These are phyloP conservation scores for Eriocheir sinensis DNA, from an alignment of 1,140 invertebrate species.

Conservation along the genomic window DNA sequence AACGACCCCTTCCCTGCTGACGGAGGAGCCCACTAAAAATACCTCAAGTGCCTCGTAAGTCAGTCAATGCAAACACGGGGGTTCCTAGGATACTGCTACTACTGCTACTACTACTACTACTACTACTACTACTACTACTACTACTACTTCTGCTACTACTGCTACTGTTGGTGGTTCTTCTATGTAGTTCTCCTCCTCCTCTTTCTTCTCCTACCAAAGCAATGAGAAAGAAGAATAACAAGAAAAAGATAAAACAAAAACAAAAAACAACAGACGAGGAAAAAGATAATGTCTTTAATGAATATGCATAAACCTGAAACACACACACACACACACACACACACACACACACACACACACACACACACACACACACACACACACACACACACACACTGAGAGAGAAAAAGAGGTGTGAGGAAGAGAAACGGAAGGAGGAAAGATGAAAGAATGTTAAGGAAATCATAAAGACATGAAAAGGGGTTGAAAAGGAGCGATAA, in stretches of 20 bases:
- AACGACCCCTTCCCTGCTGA: slow-evolving; percentile 57
- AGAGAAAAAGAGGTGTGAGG: background rate
- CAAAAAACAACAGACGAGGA: background rate
- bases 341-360: slow-evolving; percentile 42
- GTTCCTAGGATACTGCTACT: background rate
- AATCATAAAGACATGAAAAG: slow-evolving; percentile 24
- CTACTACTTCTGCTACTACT: no score
- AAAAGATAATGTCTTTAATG: slow-evolving; percentile 7
- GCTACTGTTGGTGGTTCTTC: background rate
- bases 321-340: background rate
- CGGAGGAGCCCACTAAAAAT: slow-evolving; percentile 69
- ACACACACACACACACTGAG: slow-evolving; percentile 33
- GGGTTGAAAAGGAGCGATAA: slow-evolving; percentile 18
- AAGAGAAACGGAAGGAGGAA: slow-evolving; percentile 2
- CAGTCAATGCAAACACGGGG: slow-evolving; percentile 73
- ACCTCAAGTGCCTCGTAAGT: slow-evolving; percentile 72
- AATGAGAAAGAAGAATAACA: background rate
- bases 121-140: background rate
- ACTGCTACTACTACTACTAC: no score
- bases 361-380: slow-evolving; percentile 57
- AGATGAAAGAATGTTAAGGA: background rate
- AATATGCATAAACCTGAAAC: background rate
- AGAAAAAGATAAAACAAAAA: background rate
- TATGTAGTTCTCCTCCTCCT: slow-evolving; percentile 1
- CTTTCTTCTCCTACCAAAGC: no score